Conservation (phyloP, 2,888 invertebrate species). For the Eristalinus aeneus region DNA sequence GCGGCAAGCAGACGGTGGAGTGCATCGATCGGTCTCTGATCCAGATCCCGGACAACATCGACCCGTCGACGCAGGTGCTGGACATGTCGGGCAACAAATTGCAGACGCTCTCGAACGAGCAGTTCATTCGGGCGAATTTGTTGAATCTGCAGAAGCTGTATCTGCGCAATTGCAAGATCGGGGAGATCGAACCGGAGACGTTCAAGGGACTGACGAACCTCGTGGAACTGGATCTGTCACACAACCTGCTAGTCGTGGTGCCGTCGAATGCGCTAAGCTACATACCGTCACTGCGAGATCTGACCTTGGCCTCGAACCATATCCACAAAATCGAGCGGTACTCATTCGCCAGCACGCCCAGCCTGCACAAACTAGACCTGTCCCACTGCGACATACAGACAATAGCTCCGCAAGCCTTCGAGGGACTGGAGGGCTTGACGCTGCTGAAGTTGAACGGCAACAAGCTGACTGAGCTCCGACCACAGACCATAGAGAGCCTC, state of each 20-base stretch:
- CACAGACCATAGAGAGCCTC: slow-evolving; percentile 87
- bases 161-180: slow-evolving; percentile 90
- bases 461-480: slow-evolving; percentile 87
- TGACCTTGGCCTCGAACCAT: slow-evolving; percentile 90
- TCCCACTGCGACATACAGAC: slow-evolving; percentile 91
- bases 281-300: slow-evolving; percentile 90
- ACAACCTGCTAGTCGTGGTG: slow-evolving; percentile 90
- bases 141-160: slow-evolving; percentile 93
- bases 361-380: slow-evolving; percentile 91
- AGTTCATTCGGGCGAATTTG: slow-evolving; percentile 90
- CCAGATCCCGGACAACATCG: slow-evolving; percentile 91
- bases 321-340: slow-evolving; percentile 89
- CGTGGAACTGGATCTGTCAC: slow-evolving; percentile 93
- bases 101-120: slow-evolving; percentile 90
- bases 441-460: slow-evolving; percentile 91
- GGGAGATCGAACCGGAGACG: slow-evolving; percentile 91
- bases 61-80: slow-evolving; percentile 94
- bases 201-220: slow-evolving; percentile 93
- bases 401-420: slow-evolving; percentile 89
- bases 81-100: slow-evolving; percentile 94
- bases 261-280: slow-evolving; percentile 90
- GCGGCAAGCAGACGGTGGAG: slow-evolving; percentile 95
- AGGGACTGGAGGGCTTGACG: slow-evolving; percentile 88
- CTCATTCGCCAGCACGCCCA: slow-evolving; percentile 88
- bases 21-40: slow-evolving; percentile 92